Percentiles rank a stretch among this genome's conserved stretches.
These are phyloP conservation scores for Takifugu bimaculatus DNA, from an alignment of 2,113 vertebrate species.

Conservation along the genomic window DNA sequence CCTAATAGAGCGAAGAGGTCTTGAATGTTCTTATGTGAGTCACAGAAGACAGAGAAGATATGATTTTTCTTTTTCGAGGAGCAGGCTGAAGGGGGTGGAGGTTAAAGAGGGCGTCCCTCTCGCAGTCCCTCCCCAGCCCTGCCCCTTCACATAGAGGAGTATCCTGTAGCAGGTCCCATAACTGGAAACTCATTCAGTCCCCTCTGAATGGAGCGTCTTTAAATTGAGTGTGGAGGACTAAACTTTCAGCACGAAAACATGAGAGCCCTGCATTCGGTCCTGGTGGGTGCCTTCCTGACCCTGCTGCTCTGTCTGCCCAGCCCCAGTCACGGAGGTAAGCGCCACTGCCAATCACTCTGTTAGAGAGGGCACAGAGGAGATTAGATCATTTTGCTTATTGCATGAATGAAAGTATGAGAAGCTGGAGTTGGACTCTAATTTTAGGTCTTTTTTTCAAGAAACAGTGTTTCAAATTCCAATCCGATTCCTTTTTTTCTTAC, in stretches of 20 bases:
- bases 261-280: slow-evolving; percentile 45
- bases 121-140: slow-evolving; percentile 58
- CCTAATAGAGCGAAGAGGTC: neutral
- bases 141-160: slow-evolving; percentile 64
- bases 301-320: slow-evolving; percentile 60
- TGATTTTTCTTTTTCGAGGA: slow-evolving; percentile 28
- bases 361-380: slow-evolving; percentile 23
- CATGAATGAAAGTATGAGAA: slow-evolving; percentile 25
- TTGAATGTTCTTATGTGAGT: slow-evolving; percentile 19
- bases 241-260: slow-evolving; percentile 58
- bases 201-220: slow-evolving; percentile 70
- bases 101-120: slow-evolving; percentile 55
- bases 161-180: slow-evolving; percentile 63
- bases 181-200: slow-evolving; percentile 70
- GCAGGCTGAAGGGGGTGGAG: slow-evolving; percentile 7
- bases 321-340: slow-evolving; percentile 67
- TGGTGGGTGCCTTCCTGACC: slow-evolving; percentile 49
- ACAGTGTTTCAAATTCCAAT: too few relatives aligned
- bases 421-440: slow-evolving; percentile 5
- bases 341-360: slow-evolving; percentile 39
- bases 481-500: neutral
- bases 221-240: slow-evolving; percentile 60
- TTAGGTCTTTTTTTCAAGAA: neutral
- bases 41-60: slow-evolving; percentile 21
- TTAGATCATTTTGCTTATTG: slow-evolving; percentile 11